phyloP scores from a whole-genome alignment of 2,113 vertebrate genomes.

The Thryonomys swinderianus region DNA sequence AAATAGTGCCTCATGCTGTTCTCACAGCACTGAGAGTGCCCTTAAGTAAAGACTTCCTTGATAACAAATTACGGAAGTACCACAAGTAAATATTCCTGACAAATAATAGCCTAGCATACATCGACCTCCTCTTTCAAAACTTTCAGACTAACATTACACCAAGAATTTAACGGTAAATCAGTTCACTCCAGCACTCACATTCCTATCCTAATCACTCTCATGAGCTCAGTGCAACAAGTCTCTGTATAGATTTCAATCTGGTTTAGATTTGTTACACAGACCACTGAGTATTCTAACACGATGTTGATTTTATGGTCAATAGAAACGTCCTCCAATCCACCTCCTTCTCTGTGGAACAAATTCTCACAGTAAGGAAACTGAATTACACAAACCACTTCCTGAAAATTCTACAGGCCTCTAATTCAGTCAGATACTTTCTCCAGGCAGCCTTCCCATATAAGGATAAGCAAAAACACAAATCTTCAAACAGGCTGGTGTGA shows the following conservation, averaged over 20 bases:
- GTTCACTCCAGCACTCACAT: neutral
- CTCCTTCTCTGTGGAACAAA: conserved; percentile 44
- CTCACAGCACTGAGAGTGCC: neutral
- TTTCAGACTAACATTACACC: neutral
- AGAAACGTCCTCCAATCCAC: conserved; percentile 26
- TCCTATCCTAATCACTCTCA: conserved; percentile 8
- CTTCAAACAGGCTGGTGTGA: conserved; percentile 66
- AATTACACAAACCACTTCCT: conserved; percentile 55
- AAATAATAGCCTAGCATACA: conserved; percentile 26
- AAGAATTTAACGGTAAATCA: conserved; percentile 60
- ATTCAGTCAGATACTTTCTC: conserved; percentile 68
- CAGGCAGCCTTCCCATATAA: conserved; percentile 69
- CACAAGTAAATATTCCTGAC: conserved; percentile 27
- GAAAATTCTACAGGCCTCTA: conserved; percentile 60
- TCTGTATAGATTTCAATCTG: conserved; percentile 32
- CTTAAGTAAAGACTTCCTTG: conserved; percentile 32
- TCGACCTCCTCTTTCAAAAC: neutral
- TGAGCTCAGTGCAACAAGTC: neutral
- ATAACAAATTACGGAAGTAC: conserved; percentile 30
- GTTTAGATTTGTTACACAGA: neutral
- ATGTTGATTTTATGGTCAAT: conserved; percentile 28
- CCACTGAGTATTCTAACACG: neutral
- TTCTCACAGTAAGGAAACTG: conserved; percentile 21
- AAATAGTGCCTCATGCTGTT: conserved; percentile 6
- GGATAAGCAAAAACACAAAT: conserved; percentile 72